Evolutionary conservation across 2,888 invertebrate species (phyloP), one percentile per base, ranked within the genome.

Genomic region (Lapara coniferarum): DNA sequence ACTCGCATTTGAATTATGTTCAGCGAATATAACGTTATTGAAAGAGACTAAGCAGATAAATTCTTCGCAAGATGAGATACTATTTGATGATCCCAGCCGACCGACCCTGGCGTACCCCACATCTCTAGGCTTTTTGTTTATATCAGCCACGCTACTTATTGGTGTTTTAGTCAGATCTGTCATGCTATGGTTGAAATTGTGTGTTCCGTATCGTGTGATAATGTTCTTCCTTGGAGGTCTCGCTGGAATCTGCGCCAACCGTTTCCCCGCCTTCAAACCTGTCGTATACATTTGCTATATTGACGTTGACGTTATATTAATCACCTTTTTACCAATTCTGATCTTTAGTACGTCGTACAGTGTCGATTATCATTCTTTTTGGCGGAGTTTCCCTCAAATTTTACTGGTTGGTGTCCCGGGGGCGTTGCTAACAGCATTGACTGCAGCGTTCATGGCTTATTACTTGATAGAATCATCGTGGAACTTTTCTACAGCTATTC

Each of bases 171-270:
- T 92, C 10, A 80, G 93, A 69, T 80, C 88, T 0, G 37, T 88
- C 0, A 89, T 91, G 88, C 79, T 92, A 0, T 89, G 89, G 81
- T 85, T 88, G 0, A 84, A 82, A 10, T 79, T 84, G 74, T 85
- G 86, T 57, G 69, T 92, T 0, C 92, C 93, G 0, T 92, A 89
- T 57, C 73, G 92, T 73, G 91, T 92, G 0, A 77, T 93, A 0
- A 92, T 93, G 92, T 93, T 93, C 55, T 73, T 82, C 0, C 70
- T 92, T 0, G 93, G 93, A 0, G 93, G 91, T 0, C 53, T 91
- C 0, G 81, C 85, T 2, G 93, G 93, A 0, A 88, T 88, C 66
- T 88, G 87, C 52, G 89, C 92, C 0, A 85, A 86, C 69, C 71
- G 75, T 10, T 89, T 85, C 63, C 90, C 90, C 0, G 10, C 1